phyloP scores from a whole-genome alignment of 2,113 vertebrate species.

The Eurystomus gularis region DNA sequence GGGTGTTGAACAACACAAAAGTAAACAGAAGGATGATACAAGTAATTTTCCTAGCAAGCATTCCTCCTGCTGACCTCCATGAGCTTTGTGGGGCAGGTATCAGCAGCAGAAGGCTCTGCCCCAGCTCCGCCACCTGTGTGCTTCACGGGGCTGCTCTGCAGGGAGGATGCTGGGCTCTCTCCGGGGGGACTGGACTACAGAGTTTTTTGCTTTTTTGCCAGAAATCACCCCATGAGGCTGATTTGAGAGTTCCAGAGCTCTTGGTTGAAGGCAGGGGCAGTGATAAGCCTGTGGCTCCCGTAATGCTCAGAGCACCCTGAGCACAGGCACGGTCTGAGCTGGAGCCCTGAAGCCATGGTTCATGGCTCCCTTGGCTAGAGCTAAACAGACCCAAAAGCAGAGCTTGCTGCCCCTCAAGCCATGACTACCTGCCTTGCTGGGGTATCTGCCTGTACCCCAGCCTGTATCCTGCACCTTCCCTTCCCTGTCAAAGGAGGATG shows the following conservation, averaged over 20 bases:
- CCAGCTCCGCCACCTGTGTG: accelerated
- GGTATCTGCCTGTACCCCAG: neutral
- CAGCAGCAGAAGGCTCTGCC: neutral
- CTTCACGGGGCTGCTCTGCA: accelerated
- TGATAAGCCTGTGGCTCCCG: neutral
- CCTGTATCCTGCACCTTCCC: neutral
- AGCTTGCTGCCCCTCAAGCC: neutral
- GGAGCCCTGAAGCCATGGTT: neutral
- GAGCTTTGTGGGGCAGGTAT: neutral
- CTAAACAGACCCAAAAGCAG: neutral
- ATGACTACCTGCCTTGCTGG: neutral
- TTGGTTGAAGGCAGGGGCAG: neutral
- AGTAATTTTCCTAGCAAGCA: neutral
- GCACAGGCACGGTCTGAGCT: neutral
- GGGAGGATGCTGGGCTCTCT: neutral
- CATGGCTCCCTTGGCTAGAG: neutral
- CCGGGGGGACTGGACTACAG: neutral
- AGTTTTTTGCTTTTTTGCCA: neutral
- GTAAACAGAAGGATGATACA: neutral
- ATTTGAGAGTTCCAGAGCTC: neutral
- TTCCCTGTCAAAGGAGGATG: neutral
- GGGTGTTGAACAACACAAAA: neutral
- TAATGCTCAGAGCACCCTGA: accelerated
- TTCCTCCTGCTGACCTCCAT: neutral
- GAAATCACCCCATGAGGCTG: neutral